Evolutionary conservation across 2,797 vertebrate genomes (phyloP).

Genomic region (Aphelocoma californica): DNA sequence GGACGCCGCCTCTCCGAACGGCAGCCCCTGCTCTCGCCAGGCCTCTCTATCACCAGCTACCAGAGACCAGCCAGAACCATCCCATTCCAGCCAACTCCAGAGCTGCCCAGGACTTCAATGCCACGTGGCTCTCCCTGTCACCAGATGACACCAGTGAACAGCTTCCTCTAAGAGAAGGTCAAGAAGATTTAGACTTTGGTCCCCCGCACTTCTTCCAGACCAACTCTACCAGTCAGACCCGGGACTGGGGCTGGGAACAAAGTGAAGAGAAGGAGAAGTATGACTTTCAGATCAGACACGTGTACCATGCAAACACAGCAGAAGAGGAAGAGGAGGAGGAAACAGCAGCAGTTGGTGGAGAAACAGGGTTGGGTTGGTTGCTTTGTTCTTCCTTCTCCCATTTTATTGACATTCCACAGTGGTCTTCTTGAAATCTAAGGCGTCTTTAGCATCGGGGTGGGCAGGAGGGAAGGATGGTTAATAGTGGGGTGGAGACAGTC

Average conservation of each 20-base stretch:
- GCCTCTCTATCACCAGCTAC: constrained; percentile 37
- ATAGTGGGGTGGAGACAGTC: not conserved
- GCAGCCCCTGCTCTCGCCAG: constrained; percentile 38
- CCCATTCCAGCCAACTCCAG: constrained; percentile 30
- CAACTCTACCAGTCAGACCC: constrained; percentile 24
- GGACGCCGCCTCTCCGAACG: constrained; percentile 16
- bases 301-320: constrained; percentile 30
- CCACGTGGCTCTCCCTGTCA: constrained; percentile 35
- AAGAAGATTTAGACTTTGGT: constrained; percentile 1
- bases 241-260: constrained; percentile 42
- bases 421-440: not conserved
- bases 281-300: constrained; percentile 21
- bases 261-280: constrained; percentile 49
- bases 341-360: not conserved
- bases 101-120: constrained; percentile 51
- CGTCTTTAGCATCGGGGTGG: not conserved
- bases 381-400: not conserved
- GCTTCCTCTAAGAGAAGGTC: constrained; percentile 20
- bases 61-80: constrained; percentile 37
- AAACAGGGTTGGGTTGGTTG: constrained; percentile 60
- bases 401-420: not conserved
- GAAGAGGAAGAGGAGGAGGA: constrained; percentile 36
- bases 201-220: constrained; percentile 8
- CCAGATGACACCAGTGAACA: constrained; percentile 22
- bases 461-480: not conserved